A percentile compares a stretch with the other conserved stretches of the same genome.
Conservation (phyloP, 2,888 invertebrate genomes). For the Andrena bicolor region DNA sequence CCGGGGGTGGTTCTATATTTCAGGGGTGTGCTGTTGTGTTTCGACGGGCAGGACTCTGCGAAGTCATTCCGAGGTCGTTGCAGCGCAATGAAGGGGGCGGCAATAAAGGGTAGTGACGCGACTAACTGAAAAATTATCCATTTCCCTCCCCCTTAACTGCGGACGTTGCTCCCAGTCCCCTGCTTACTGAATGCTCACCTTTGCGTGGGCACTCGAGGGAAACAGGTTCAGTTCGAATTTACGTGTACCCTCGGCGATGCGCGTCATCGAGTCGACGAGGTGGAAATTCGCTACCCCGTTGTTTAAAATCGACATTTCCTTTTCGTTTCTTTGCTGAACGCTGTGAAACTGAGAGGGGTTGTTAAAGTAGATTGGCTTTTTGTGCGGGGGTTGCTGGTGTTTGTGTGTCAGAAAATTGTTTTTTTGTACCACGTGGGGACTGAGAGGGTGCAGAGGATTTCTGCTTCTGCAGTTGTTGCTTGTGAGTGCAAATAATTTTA, state of each 20-base stretch:
- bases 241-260: background rate
- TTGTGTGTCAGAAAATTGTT: too few species aligned
- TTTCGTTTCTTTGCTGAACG: background rate
- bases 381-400: too few species aligned
- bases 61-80: slow-evolving; percentile 45
- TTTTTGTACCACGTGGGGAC: too few species aligned
- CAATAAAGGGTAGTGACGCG: slow-evolving; percentile 66
- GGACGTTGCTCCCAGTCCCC: slow-evolving; percentile 12
- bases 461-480: too few species aligned
- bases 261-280: background rate
- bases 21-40: slow-evolving; percentile 53
- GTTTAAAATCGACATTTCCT: background rate
- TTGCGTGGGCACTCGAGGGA: slow-evolving; percentile 55
- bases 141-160: slow-evolving; percentile 36
- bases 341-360: background rate
- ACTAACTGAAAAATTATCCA: slow-evolving; percentile 56
- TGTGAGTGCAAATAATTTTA: too few species aligned
- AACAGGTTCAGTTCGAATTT: slow-evolving; percentile 59
- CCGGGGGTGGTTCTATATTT: slow-evolving; percentile 39
- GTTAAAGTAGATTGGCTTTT: too few species aligned
- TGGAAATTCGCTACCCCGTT: too few species aligned
- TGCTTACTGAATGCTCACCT: slow-evolving; percentile 47
- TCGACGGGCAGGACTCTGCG: slow-evolving; percentile 45
- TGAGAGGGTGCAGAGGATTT: too few species aligned
- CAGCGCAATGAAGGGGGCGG: slow-evolving; percentile 55